Percentiles rank a stretch among this genome's conserved stretches.
phyloP scores from a whole-genome alignment of 2,888 invertebrate species.

The Pollenia griseotomentosa region DNA sequence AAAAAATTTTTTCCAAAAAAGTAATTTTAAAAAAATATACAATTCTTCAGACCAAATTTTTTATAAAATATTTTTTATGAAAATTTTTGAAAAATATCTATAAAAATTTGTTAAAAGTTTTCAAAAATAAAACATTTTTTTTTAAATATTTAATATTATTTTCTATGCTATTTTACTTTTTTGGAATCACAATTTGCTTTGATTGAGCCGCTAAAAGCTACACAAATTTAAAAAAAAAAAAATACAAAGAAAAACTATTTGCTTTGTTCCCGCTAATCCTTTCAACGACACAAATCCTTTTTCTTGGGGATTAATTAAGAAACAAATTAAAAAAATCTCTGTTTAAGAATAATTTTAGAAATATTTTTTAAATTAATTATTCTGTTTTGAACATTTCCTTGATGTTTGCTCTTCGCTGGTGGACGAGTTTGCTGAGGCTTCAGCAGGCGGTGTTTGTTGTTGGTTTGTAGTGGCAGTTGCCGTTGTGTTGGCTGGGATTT shows the following conservation, averaged over 20 bases:
- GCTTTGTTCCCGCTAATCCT: neutral
- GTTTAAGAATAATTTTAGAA: constrained; percentile 28
- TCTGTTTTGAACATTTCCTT: constrained; percentile 61
- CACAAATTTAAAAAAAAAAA: constrained; percentile 39
- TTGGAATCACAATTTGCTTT: constrained; percentile 83
- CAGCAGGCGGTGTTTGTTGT: constrained; percentile 42
- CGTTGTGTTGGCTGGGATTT: constrained; percentile 38
- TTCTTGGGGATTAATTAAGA: neutral
- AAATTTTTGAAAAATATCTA: constrained; percentile 46
- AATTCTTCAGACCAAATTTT: constrained; percentile 11
- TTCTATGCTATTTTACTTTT: constrained; percentile 69
- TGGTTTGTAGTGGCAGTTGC: constrained; percentile 35
- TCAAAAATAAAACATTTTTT: constrained; percentile 57
- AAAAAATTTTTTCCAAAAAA: constrained; percentile 70
- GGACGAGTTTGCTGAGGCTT: constrained; percentile 29
- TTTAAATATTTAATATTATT: constrained; percentile 22
- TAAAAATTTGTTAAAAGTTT: constrained; percentile 59
- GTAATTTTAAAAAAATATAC: constrained; percentile 45
- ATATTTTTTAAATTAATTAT: constrained; percentile 56
- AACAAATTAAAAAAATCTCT: constrained; percentile 59
- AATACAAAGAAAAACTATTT: constrained; percentile 16
- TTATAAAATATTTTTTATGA: constrained; percentile 44
- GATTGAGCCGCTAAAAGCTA: constrained; percentile 80
- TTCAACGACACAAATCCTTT: constrained; percentile 45
- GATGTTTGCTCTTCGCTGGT: neutral